Evolutionary conservation across 2,113 vertebrate species (phyloP).

Genomic region (Ciconia maguari): DNA sequence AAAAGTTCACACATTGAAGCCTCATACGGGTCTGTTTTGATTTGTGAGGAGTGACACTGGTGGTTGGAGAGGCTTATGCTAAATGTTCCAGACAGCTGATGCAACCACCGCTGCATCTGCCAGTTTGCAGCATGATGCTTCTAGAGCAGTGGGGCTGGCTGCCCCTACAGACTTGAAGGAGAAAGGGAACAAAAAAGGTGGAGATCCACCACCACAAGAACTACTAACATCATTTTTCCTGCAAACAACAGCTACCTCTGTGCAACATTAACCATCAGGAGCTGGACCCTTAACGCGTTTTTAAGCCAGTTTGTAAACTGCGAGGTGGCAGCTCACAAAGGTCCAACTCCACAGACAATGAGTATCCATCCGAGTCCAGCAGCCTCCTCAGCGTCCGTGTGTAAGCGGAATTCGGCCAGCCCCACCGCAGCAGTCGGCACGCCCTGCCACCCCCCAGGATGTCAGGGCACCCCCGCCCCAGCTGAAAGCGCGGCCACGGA

Average conservation of each 20-base stretch:
- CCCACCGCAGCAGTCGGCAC: neutral
- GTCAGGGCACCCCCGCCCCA: neutral
- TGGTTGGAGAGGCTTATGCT: slow-evolving; percentile 51
- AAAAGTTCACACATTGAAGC: slow-evolving; percentile 62
- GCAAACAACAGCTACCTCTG: neutral
- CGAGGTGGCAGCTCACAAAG: neutral
- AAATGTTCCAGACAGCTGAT: slow-evolving; percentile 55
- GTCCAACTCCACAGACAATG: neutral
- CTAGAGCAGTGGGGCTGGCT: slow-evolving; percentile 44
- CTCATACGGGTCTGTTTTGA: slow-evolving; percentile 64
- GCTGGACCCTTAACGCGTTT: neutral
- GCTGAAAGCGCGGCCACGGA: neutral
- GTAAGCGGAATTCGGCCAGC: neutral
- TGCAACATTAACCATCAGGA: neutral
- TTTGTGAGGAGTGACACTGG: slow-evolving; percentile 43
- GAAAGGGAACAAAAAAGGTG: neutral
- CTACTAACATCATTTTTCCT: neutral
- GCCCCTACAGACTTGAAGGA: slow-evolving; percentile 14
- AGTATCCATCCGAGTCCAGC: neutral
- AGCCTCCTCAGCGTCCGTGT: neutral
- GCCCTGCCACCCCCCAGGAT: neutral
- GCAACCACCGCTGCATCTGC: slow-evolving; percentile 59
- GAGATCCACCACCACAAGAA: neutral
- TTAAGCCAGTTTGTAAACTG: neutral
- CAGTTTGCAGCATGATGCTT: slow-evolving; percentile 60